phyloP scores from a whole-genome alignment of 92 coral and sea anemone genomes.

The Actinostola sp. region DNA sequence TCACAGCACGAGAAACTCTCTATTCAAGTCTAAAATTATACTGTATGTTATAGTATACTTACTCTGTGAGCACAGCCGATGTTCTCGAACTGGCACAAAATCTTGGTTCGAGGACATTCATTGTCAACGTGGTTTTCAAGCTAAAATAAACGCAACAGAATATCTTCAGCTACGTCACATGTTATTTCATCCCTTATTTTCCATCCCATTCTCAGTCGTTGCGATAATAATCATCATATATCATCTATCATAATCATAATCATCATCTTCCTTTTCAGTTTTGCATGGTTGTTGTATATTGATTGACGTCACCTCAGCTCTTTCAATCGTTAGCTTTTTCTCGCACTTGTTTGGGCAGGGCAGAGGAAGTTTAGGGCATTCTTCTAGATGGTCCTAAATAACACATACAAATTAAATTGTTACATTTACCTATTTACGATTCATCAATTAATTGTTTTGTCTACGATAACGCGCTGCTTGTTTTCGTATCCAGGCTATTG shows the following conservation, averaged over 20 bases:
- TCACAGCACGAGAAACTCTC: too few relatives aligned
- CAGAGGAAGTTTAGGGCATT: slow-evolving; percentile 65
- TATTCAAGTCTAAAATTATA: too few relatives aligned
- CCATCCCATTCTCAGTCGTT: too few relatives aligned
- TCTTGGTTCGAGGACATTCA: slow-evolving; percentile 57
- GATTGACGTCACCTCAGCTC: slow-evolving; percentile 82
- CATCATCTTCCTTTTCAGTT: too few relatives aligned
- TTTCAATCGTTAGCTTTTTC: slow-evolving; percentile 53
- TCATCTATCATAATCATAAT: too few relatives aligned
- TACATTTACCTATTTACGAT: too few relatives aligned
- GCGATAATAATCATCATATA: too few relatives aligned
- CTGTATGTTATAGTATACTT: background rate
- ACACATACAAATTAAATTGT: background rate
- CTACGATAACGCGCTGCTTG: too few relatives aligned
- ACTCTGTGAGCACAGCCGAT: slow-evolving; percentile 63
- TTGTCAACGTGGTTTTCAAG: slow-evolving; percentile 45
- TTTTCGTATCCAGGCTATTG: too few relatives aligned
- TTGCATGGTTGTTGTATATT: too few relatives aligned
- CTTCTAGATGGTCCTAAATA: slow-evolving; percentile 62
- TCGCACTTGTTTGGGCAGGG: slow-evolving; percentile 86
- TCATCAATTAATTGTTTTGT: background rate
- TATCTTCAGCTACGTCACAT: too few relatives aligned
- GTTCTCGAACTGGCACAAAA: slow-evolving; percentile 41
- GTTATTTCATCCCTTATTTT: too few relatives aligned
- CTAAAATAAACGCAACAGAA: slow-evolving; percentile 11